A percentile compares a stretch with the other conserved stretches of the same genome.
phyloP scores from a whole-genome alignment of 2,113 vertebrate genomes.

The Archilochus colubris region DNA sequence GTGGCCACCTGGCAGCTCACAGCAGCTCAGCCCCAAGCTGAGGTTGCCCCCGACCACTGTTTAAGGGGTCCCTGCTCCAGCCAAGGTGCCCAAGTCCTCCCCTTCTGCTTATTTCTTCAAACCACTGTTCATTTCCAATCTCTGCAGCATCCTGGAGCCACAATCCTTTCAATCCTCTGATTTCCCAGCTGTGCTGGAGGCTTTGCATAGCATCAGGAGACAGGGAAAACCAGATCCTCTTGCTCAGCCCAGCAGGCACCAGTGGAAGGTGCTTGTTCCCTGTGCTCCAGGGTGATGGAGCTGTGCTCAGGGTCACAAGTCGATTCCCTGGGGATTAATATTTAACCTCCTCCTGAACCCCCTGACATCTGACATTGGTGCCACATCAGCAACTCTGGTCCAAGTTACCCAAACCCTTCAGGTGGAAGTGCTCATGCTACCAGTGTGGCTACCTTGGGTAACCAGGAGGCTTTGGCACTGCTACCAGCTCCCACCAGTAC shows the following conservation, averaged over 20 bases:
- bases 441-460: background rate
- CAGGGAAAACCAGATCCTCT: background rate
- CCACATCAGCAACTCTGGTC: background rate
- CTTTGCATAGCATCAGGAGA: background rate
- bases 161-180: background rate
- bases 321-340: background rate
- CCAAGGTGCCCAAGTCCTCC: background rate
- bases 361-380: background rate
- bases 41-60: background rate
- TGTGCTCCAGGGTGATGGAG: background rate
- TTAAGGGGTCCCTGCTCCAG: background rate
- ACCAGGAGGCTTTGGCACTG: background rate
- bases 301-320: background rate
- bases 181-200: background rate
- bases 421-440: background rate
- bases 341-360: background rate
- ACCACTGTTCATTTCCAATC: background rate
- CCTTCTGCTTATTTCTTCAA: background rate
- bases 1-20: background rate
- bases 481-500: background rate
- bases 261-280: accelerated
- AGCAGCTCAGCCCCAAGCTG: background rate
- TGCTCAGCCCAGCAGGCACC: background rate
- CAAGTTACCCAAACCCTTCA: background rate
- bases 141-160: background rate